A percentile compares a stretch with the other conserved stretches of the same genome.
Evolutionary conservation across 2,888 invertebrate species (phyloP).

Genomic region (Diplazon laetatorius): DNA sequence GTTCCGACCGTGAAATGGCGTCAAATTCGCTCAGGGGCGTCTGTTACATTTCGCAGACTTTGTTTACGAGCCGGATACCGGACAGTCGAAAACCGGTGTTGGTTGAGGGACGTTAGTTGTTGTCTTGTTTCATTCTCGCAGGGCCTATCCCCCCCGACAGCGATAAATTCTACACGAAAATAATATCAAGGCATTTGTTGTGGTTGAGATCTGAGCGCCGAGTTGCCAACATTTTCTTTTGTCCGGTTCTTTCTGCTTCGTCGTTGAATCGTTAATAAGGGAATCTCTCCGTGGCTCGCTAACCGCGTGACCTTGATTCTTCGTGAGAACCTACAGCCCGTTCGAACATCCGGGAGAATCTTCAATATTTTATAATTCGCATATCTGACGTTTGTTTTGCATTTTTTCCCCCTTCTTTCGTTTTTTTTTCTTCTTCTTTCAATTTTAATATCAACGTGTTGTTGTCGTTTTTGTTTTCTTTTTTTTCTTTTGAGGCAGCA

Average conservation of each 20-base stretch:
- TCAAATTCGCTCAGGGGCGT: not conserved
- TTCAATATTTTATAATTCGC: slow-evolving; percentile 40
- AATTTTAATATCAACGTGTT: no score
- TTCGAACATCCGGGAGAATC: not conserved
- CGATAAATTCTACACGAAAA: not conserved
- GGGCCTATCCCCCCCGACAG: no score
- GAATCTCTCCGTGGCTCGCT: slow-evolving; percentile 7
- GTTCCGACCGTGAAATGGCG: not conserved
- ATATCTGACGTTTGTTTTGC: not conserved
- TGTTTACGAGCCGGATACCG: slow-evolving; percentile 17
- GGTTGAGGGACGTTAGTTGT: not conserved
- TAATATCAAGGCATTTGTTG: slow-evolving; percentile 6
- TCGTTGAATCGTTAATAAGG: not conserved
- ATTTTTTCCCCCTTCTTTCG: no score
- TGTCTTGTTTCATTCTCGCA: not conserved
- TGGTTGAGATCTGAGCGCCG: not conserved
- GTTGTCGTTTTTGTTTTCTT: no score
- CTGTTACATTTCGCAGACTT: not conserved
- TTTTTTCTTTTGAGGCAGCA: slow-evolving; percentile 13
- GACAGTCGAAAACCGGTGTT: no score
- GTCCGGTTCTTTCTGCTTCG: slow-evolving; percentile 5
- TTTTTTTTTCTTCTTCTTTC: slow-evolving; percentile 20
- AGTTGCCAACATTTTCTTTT: not conserved
- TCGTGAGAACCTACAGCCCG: not conserved
- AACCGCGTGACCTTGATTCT: not conserved